These are phyloP conservation scores for Thymallus thymallus DNA, from an alignment of 2,113 vertebrate genomes.

Conservation along the genomic window DNA sequence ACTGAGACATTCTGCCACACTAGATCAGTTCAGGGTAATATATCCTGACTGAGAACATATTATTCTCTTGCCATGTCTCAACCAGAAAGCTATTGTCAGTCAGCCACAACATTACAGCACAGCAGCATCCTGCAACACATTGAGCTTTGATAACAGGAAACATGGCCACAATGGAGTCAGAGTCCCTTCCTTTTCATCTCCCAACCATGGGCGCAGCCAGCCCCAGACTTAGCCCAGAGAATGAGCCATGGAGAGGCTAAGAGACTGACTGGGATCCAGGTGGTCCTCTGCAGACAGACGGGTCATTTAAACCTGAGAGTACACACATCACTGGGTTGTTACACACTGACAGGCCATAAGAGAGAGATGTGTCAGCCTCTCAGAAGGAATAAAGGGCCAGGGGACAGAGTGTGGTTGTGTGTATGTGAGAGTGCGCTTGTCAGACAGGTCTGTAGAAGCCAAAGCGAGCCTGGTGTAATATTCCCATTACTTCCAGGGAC, in stretches of 20 bases:
- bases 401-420: slow-evolving; percentile 25
- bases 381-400: slow-evolving; percentile 53
- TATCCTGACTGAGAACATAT: slow-evolving; percentile 28
- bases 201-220: slow-evolving; percentile 48
- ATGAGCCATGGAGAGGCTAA: slow-evolving; percentile 46
- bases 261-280: slow-evolving; percentile 63
- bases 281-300: slow-evolving; percentile 66
- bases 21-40: slow-evolving; percentile 43
- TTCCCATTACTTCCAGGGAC: slow-evolving; percentile 37
- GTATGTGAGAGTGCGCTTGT: slow-evolving; percentile 46
- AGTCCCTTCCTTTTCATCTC: slow-evolving; percentile 63
- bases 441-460: slow-evolving; percentile 46
- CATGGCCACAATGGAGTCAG: slow-evolving; percentile 56
- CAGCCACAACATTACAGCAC: slow-evolving; percentile 58
- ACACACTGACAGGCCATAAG: slow-evolving; percentile 60
- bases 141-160: slow-evolving; percentile 60
- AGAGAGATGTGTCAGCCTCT: slow-evolving; percentile 67
- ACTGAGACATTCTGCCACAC: slow-evolving; percentile 35
- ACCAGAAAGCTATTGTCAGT: slow-evolving; percentile 52
- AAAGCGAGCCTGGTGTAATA: slow-evolving; percentile 55
- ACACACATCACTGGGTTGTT: slow-evolving; percentile 58
- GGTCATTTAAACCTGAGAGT: slow-evolving; percentile 61
- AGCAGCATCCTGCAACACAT: slow-evolving; percentile 55
- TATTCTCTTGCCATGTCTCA: slow-evolving; percentile 56
- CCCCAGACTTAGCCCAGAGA: slow-evolving; percentile 27